phyloP scores from a whole-genome alignment of 2,797 vertebrate species.

The Crax fasciolata region DNA sequence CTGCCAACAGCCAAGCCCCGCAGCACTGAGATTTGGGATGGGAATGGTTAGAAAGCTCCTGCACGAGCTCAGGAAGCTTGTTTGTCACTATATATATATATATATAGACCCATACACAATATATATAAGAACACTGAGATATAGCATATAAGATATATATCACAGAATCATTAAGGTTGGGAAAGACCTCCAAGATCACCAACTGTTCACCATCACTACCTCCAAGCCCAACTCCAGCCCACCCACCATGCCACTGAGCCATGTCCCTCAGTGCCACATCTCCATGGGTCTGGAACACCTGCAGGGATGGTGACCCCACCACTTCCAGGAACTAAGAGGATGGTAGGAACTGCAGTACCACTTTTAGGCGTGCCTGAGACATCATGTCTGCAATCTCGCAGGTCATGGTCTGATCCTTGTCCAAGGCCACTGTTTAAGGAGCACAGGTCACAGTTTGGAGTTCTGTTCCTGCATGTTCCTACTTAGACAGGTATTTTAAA shows the following conservation, averaged over 20 bases:
- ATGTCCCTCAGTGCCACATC: too few relatives aligned
- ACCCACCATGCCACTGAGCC: too few relatives aligned
- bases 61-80: background rate
- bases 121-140: background rate
- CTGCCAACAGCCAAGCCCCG: rapidly evolving
- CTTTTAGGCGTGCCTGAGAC: background rate
- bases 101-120: too few relatives aligned
- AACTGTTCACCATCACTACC: too few relatives aligned
- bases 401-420: background rate
- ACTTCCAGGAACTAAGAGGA: background rate
- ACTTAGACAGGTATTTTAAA: background rate
- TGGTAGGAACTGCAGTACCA: background rate
- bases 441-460: background rate
- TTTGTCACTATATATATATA: background rate
- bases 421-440: background rate
- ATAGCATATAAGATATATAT: background rate
- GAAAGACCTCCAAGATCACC: too few relatives aligned
- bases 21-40: background rate
- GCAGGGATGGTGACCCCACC: too few relatives aligned
- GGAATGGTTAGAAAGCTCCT: background rate
- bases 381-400: background rate
- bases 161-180: background rate
- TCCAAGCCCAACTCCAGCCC: too few relatives aligned
- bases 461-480: background rate
- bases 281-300: too few relatives aligned